Evolutionary conservation across 2,888 invertebrate species (phyloP).

Genomic region (Clivina fossor): DNA sequence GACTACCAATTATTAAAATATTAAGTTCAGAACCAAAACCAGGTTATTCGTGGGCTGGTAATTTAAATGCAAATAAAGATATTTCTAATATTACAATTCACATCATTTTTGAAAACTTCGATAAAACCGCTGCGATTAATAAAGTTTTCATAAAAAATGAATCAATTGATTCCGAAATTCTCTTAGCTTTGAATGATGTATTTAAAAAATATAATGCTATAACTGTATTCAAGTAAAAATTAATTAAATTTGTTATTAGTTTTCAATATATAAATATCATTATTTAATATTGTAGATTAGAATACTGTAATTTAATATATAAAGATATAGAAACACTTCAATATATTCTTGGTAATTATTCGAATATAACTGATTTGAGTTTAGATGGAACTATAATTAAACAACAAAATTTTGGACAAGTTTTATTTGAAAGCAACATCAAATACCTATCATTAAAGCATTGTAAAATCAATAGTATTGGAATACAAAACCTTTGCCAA

Average conservation of each 20-base stretch:
- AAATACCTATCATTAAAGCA: slow-evolving; percentile 46
- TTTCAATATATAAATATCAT: slow-evolving; percentile 4
- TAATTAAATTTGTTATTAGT: neutral
- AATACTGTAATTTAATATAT: slow-evolving; percentile 46
- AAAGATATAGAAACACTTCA: slow-evolving; percentile 46
- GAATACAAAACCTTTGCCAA: slow-evolving; percentile 43
- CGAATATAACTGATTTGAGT: slow-evolving; percentile 46
- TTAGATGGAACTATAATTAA: slow-evolving; percentile 49
- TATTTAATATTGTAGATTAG: slow-evolving; percentile 46
- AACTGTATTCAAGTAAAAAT: slow-evolving; percentile 15
- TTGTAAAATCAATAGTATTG: slow-evolving; percentile 47
- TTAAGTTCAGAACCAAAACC: slow-evolving; percentile 10
- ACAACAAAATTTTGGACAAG: slow-evolving; percentile 47
- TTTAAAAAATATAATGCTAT: slow-evolving; percentile 18
- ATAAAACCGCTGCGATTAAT: slow-evolving; percentile 8
- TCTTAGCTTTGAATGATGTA: neutral
- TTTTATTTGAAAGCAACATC: slow-evolving; percentile 44
- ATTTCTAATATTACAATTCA: slow-evolving; percentile 13
- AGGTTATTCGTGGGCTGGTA: slow-evolving; percentile 11
- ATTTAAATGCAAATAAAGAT: too few species aligned
- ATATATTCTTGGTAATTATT: slow-evolving; percentile 41
- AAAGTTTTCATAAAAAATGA: slow-evolving; percentile 18
- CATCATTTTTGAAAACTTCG: slow-evolving; percentile 16
- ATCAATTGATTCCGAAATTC: neutral
- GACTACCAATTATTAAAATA: neutral